Conservation (phyloP, 2,113 vertebrate genomes). For the Cyrtonyx montezumae region DNA sequence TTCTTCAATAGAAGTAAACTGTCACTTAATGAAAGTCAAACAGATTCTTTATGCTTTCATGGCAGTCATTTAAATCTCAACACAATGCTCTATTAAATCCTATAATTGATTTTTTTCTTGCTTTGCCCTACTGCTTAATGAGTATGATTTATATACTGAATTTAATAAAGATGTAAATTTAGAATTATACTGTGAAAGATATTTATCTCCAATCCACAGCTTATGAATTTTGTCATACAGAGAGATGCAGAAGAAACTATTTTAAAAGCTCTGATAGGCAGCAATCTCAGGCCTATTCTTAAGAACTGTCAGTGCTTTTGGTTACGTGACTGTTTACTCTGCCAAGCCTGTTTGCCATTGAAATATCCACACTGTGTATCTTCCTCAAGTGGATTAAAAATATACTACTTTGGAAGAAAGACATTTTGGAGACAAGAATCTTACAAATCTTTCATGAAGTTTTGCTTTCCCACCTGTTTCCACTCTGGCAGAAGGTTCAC, state of each 20-base stretch:
- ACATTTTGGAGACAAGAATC: background rate
- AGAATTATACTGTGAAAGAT: background rate
- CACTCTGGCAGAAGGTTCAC: background rate
- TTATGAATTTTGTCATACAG: background rate
- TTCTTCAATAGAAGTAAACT: slow-evolving; percentile 1
- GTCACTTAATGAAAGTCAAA: background rate
- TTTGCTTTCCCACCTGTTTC: background rate
- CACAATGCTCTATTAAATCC: background rate
- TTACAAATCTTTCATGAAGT: background rate
- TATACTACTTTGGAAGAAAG: background rate
- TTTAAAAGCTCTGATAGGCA: background rate
- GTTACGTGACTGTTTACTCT: background rate
- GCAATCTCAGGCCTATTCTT: background rate
- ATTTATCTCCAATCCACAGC: background rate
- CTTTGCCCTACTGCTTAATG: slow-evolving; percentile 9
- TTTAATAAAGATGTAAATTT: background rate
- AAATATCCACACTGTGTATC: background rate
- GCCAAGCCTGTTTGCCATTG: background rate
- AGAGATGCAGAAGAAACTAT: background rate
- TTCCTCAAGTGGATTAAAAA: background rate
- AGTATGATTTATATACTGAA: background rate
- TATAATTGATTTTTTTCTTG: slow-evolving; percentile 1
- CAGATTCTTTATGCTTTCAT: slow-evolving; percentile 22
- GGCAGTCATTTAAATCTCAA: slow-evolving; percentile 6
- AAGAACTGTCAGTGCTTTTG: background rate